Conservation (phyloP, 2,113 vertebrate species). For the Ochotona princeps region DNA sequence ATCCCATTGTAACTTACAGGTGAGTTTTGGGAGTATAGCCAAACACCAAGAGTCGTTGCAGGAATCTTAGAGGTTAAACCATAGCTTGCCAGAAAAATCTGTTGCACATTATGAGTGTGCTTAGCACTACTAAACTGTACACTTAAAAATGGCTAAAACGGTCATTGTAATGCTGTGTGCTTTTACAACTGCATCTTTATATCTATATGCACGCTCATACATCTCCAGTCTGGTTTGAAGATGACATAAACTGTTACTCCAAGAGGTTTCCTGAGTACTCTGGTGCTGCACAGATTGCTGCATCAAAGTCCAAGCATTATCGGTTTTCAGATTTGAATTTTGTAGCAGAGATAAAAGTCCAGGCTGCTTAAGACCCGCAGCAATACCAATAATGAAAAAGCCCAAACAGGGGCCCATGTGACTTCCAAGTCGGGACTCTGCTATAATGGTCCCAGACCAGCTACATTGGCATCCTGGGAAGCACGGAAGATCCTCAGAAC, state of each 20-base stretch:
- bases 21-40: not conserved
- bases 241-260: not conserved
- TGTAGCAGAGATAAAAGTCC: slow-evolving; percentile 14
- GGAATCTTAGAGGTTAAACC: not conserved
- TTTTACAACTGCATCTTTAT: not conserved
- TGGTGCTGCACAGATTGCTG: not conserved
- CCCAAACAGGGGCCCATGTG: not conserved
- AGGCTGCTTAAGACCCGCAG: not conserved
- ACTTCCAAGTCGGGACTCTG: not conserved
- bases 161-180: not conserved
- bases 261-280: slow-evolving; percentile 1
- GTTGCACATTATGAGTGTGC: not conserved
- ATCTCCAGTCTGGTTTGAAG: not conserved
- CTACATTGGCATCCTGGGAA: not conserved
- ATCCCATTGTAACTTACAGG: not conserved
- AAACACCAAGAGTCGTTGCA: not conserved
- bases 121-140: not conserved
- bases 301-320: not conserved
- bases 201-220: not conserved
- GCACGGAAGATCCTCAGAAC: not conserved
- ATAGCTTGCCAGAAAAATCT: not conserved
- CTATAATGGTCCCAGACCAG: not conserved
- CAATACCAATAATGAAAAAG: not conserved
- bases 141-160: slow-evolving; percentile 22
- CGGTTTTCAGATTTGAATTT: not conserved